These are phyloP conservation scores for Miltochrista miniata DNA, from an alignment of 2,888 invertebrate species.

Conservation along the genomic window DNA sequence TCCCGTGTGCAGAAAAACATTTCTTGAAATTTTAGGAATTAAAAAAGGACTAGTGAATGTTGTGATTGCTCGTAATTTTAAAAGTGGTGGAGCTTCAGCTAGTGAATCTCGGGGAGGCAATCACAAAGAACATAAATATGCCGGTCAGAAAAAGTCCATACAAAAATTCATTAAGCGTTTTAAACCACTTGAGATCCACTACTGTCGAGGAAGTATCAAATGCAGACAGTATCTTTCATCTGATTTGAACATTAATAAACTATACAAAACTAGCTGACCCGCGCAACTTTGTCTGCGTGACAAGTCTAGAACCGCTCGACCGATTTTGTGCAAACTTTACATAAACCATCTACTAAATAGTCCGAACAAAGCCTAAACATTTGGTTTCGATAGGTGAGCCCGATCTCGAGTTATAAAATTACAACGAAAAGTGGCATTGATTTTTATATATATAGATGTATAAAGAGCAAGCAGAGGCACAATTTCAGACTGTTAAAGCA, in stretches of 20 bases:
- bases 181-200: background rate
- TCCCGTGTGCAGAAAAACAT: background rate
- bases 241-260: too few species aligned
- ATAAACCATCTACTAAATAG: too few species aligned
- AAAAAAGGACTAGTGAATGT: background rate
- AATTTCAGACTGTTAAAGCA: conserved; percentile 6
- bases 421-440: too few species aligned
- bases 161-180: background rate
- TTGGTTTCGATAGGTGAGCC: too few species aligned
- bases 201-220: background rate
- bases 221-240: background rate
- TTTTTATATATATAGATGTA: too few species aligned
- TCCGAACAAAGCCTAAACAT: too few species aligned
- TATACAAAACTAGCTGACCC: too few species aligned
- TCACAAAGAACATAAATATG: background rate
- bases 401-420: too few species aligned
- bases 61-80: background rate
- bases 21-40: background rate
- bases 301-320: too few species aligned
- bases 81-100: background rate
- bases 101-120: background rate
- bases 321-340: too few species aligned
- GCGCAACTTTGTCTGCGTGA: too few species aligned
- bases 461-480: background rate
- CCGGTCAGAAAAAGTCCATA: background rate